Conservation (phyloP, 2,797 vertebrate species). For the Chelidonichthys spinosus region DNA sequence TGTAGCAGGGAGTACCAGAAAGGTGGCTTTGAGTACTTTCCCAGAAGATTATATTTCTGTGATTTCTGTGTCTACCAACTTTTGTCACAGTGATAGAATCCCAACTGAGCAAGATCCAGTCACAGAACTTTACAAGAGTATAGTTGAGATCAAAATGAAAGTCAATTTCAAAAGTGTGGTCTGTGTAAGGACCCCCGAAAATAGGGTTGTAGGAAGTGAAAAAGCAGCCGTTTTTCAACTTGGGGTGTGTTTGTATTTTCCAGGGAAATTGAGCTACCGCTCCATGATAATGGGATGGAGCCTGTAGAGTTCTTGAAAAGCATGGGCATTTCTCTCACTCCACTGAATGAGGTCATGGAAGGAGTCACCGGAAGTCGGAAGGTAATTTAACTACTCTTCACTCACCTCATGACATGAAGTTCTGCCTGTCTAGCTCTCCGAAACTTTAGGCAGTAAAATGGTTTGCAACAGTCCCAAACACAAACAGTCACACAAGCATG, state of each 20-base stretch:
- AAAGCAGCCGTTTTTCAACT: slow-evolving; percentile 2
- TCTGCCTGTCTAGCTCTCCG: background rate
- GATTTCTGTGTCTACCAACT: background rate
- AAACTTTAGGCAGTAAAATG: background rate
- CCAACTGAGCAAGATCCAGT: background rate
- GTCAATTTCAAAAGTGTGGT: background rate
- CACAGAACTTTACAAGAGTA: background rate
- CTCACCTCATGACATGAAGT: background rate
- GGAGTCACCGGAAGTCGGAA: slow-evolving; percentile 40
- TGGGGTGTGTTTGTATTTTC: slow-evolving; percentile 5
- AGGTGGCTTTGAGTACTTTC: background rate
- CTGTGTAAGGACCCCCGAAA: background rate
- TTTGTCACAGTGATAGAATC: background rate
- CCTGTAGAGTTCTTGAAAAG: slow-evolving; percentile 87
- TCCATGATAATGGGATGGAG: slow-evolving; percentile 84
- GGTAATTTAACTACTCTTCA: slow-evolving; percentile 47
- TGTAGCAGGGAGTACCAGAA: background rate
- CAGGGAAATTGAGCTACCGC: slow-evolving; percentile 85
- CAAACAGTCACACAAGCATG: background rate
- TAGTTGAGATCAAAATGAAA: background rate
- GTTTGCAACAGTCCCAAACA: background rate
- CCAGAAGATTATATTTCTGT: background rate
- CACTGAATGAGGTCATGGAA: slow-evolving; percentile 72
- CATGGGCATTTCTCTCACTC: slow-evolving; percentile 87
- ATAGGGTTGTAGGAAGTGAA: too few species aligned